phyloP scores from a whole-genome alignment of 2,888 invertebrate genomes.

The Tenthredo mesomela region DNA sequence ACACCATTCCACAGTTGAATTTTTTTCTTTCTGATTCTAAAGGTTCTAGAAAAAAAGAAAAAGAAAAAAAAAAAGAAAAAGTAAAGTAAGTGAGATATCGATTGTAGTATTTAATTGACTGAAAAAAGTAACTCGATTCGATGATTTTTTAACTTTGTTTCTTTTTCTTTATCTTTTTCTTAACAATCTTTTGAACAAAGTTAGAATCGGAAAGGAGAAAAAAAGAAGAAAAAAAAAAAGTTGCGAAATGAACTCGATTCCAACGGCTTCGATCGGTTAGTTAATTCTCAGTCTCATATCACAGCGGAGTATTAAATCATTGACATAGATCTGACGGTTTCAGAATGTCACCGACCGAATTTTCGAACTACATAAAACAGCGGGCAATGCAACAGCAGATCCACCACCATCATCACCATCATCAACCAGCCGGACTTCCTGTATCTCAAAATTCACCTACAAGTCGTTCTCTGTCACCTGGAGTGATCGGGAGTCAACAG shows the following conservation, averaged over 20 bases:
- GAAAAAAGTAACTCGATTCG: background rate
- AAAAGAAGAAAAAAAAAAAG: too few species aligned
- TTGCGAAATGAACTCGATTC: background rate
- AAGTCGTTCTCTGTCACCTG: constrained; percentile 81
- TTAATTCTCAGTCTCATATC: background rate
- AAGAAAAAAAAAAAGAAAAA: background rate
- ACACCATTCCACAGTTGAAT: too few species aligned
- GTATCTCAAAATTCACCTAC: constrained; percentile 83
- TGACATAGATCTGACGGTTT: constrained; percentile 65
- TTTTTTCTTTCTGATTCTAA: background rate
- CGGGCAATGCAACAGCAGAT: constrained; percentile 94
- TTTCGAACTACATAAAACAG: constrained; percentile 98
- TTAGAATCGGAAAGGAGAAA: too few species aligned
- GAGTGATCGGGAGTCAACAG: constrained; percentile 75
- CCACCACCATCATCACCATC: constrained; percentile 79
- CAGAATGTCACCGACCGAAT: constrained; percentile 98
- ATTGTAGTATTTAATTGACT: background rate
- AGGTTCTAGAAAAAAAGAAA: background rate
- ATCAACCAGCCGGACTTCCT: constrained; percentile 74
- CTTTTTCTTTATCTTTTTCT: too few species aligned
- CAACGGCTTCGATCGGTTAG: background rate
- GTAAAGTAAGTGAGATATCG: background rate
- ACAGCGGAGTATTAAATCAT: constrained; percentile 35
- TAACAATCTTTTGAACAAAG: background rate
- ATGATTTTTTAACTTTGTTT: background rate